phyloP scores from a whole-genome alignment of 2,888 invertebrate genomes.

The Pteria penguin region DNA sequence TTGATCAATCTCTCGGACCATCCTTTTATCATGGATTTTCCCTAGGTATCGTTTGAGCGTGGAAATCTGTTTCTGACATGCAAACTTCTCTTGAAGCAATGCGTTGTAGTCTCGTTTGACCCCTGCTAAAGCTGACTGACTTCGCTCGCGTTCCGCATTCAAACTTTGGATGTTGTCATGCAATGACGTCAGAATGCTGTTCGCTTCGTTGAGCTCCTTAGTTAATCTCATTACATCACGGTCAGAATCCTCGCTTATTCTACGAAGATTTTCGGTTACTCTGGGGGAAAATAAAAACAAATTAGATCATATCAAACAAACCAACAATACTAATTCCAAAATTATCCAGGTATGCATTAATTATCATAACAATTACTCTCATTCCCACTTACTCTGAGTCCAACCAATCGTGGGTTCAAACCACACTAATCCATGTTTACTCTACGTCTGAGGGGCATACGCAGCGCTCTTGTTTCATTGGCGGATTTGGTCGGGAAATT shows the following conservation, averaged over 20 bases:
- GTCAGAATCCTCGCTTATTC: not conserved
- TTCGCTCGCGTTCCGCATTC: not conserved
- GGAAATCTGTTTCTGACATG: conserved; percentile 13
- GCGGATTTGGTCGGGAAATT: no score
- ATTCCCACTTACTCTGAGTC: no score
- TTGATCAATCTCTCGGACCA: conserved; percentile 14
- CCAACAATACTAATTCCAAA: no score
- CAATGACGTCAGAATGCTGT: conserved; percentile 3
- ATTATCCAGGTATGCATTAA: no score
- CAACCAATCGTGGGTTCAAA: no score
- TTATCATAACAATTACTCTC: no score
- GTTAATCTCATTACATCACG: conserved; percentile 9
- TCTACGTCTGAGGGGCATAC: no score
- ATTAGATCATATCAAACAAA: no score
- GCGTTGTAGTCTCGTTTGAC: conserved; percentile 1
- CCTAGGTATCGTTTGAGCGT: not conserved
- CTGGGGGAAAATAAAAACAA: not conserved
- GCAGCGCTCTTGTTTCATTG: no score
- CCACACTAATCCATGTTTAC: no score
- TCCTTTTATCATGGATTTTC: conserved; percentile 1
- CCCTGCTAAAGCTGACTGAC: not conserved
- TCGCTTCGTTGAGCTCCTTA: conserved; percentile 12
- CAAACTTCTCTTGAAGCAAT: conserved; percentile 12
- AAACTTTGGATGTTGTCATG: not conserved
- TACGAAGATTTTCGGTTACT: not conserved